A percentile compares a stretch with the other conserved stretches of the same genome.
phyloP scores from a whole-genome alignment of 2,888 invertebrate species.

The Athripsodes cinereus region DNA sequence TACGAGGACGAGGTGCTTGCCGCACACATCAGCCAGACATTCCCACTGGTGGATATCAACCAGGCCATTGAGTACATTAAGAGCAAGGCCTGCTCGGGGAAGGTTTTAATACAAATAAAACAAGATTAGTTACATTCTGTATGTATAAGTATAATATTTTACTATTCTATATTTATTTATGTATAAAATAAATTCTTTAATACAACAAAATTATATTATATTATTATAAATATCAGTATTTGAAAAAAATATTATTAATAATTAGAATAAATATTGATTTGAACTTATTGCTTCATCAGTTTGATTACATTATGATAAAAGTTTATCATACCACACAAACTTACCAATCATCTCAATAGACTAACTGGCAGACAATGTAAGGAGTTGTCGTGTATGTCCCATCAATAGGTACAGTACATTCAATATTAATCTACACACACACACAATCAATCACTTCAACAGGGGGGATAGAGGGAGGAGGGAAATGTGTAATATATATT shows the following conservation, averaged over 20 bases:
- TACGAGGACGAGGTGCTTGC: constrained; percentile 55
- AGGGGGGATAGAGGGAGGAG: no score
- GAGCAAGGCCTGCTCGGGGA: constrained; percentile 54
- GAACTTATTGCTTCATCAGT: constrained; percentile 18
- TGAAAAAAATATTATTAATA: constrained; percentile 14
- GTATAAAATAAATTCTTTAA: not conserved
- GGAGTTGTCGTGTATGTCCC: no score
- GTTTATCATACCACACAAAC: no score
- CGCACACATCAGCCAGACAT: constrained; percentile 51
- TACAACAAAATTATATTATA: not conserved
- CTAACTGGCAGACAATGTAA: no score
- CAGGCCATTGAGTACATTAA: constrained; percentile 53
- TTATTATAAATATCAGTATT: not conserved
- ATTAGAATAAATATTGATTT: constrained; percentile 20
- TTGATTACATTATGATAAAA: not conserved
- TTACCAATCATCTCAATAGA: no score
- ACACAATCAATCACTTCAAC: no score
- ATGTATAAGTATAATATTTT: constrained; percentile 14
- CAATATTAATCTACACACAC: no score
- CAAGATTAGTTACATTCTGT: constrained; percentile 20
- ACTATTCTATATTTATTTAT: constrained; percentile 12
- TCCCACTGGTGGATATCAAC: constrained; percentile 52
- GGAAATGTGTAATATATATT: no score
- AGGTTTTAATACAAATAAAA: constrained; percentile 47
- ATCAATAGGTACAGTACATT: no score